Percentiles rank a stretch among this genome's conserved stretches.
These are phyloP conservation scores for Hirtodrosophila duncani DNA, from an alignment of 2,888 invertebrate genomes.

Conservation along the genomic window DNA sequence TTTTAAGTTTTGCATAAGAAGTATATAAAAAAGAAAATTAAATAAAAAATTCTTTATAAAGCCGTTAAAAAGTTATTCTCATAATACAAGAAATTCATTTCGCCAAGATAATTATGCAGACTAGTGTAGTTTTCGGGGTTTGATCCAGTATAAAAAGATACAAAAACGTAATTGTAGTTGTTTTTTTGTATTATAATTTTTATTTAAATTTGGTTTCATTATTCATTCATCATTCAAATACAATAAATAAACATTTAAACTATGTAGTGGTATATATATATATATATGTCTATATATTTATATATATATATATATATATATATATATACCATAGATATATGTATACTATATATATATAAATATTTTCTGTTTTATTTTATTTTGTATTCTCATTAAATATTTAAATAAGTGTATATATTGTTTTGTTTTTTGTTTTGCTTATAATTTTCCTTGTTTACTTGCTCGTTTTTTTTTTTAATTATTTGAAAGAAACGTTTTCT, in stretches of 20 bases:
- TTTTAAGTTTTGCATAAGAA: too few species aligned
- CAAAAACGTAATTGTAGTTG: too few species aligned
- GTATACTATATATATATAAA: slow-evolving; percentile 36
- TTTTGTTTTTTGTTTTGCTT: slow-evolving; percentile 8
- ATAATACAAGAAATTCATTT: too few species aligned
- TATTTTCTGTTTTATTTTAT: slow-evolving; percentile 34
- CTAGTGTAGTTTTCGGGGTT: too few species aligned
- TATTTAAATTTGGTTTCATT: slow-evolving; percentile 64
- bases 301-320: slow-evolving; percentile 55
- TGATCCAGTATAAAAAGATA: too few species aligned
- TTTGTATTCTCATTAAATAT: slow-evolving; percentile 49
- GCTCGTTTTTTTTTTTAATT: slow-evolving; percentile 40
- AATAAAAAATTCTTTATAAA: too few species aligned
- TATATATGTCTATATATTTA: slow-evolving; percentile 29
- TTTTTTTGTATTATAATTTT: slow-evolving; percentile 41
- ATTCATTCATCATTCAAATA: slow-evolving; percentile 61
- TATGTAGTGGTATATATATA: slow-evolving; percentile 68
- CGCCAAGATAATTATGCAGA: too few species aligned
- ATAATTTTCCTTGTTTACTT: slow-evolving; percentile 46
- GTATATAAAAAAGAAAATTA: too few species aligned
- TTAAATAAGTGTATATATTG: slow-evolving; percentile 64
- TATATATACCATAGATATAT: slow-evolving; percentile 51
- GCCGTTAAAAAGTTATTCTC: too few species aligned
- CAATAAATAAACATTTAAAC: slow-evolving; percentile 74
- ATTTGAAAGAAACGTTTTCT: slow-evolving; percentile 41